phyloP scores from a whole-genome alignment of 2,113 vertebrate genomes.

The Todiramphus saurophagus region DNA sequence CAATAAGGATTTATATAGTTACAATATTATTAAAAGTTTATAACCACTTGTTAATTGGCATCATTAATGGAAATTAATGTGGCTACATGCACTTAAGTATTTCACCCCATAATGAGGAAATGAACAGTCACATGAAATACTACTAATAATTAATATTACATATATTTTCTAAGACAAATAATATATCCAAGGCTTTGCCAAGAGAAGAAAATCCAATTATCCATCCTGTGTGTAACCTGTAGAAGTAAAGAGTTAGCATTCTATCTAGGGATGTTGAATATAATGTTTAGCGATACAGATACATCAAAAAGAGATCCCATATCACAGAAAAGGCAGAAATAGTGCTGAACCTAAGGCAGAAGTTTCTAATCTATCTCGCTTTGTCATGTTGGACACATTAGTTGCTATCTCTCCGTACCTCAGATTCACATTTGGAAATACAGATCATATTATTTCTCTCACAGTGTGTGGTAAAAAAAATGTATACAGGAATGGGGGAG shows the following conservation, averaged over 20 bases:
- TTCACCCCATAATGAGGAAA: slow-evolving; percentile 9
- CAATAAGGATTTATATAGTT: slow-evolving; percentile 25
- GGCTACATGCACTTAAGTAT: neutral
- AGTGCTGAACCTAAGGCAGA: neutral
- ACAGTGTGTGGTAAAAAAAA: neutral
- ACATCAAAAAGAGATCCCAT: neutral
- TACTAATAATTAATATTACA: neutral
- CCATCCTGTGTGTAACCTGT: neutral
- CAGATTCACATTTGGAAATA: neutral
- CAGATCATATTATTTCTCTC: fast-evolving
- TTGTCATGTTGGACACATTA: neutral
- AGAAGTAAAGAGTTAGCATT: neutral
- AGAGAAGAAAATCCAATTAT: neutral
- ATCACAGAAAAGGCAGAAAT: fast-evolving
- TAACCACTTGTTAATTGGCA: slow-evolving; percentile 7
- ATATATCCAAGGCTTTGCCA: neutral
- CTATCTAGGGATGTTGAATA: neutral
- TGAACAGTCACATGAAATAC: slow-evolving; percentile 4
- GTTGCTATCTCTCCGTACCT: neutral
- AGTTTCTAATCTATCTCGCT: neutral
- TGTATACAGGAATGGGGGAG: fast-evolving
- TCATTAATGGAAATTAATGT: slow-evolving; percentile 47
- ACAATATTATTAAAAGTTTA: slow-evolving; percentile 42
- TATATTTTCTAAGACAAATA: slow-evolving; percentile 22
- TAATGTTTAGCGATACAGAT: neutral